Base-by-base conservation (phyloP, 1,140 invertebrate species). In the Parapsyche elsis region DNA sequence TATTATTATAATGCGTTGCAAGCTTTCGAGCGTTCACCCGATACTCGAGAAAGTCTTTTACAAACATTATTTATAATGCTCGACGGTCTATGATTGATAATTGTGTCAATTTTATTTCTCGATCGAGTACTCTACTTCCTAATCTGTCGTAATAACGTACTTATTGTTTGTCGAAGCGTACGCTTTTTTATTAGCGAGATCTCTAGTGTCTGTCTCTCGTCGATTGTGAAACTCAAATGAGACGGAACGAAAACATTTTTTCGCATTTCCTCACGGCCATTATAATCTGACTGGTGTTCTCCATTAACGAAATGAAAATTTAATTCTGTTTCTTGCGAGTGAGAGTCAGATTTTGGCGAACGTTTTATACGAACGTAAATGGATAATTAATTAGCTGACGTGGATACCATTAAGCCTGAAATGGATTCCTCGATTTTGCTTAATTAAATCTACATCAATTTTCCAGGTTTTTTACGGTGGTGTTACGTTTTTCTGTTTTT, bases 381-480 rank as follows among this genome's bases (percentile, higher is more conserved):
- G 64, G 64, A 12, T 67, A 67, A 67, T 67, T 67, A 67, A 67
- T 67, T 67, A 67, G 64, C 64, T 67, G 64, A 16, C 64, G 24
- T 26, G 24, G 64, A 67, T 26, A 67, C 64, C 49, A 53, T 53
- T 53, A 53, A 53, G 49, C 23, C 64, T 9, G 59, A 61, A 61
- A 61, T 23, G 64, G 21, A 67, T 26, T 67, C 64, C 5, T 14
- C 23, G 21, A 67, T 67, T 67, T 67, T 24, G 64, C 64, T 67
- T 24, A 67, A 67, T 67, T 67, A 67, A 67, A 67, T 67, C 64
- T 67, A 67, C 64, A 67, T 67, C 64, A 67, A 67, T 67, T 67
- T 24, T 12, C 0, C 64, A 12, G 23, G 64, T 53, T 53, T 53
- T 53, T 53, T 16, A 16, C 49, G 49, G 49, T 10, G 16, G 16